Evolutionary conservation across 1,140 invertebrate genomes (phyloP).

Genomic region (Calephelis virginiensis): DNA sequence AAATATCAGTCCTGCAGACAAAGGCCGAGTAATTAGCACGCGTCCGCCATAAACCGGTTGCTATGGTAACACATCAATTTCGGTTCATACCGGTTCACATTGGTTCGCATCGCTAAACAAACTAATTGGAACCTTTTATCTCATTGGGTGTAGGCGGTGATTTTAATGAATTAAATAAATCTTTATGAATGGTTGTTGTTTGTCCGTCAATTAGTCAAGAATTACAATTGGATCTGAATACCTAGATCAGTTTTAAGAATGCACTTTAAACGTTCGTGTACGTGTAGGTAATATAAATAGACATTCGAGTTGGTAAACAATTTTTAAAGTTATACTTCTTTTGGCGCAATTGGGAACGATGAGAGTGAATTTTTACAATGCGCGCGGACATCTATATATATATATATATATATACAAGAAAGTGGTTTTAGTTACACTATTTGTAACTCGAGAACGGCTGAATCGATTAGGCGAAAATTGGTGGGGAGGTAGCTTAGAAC

Average conservation of each 20-base stretch:
- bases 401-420: too few relatives aligned
- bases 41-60: slow-evolving; percentile 44
- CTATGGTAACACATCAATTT: slow-evolving; percentile 44
- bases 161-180: slow-evolving; percentile 43
- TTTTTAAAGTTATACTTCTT: too few relatives aligned
- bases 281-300: not conserved
- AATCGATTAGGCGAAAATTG: too few relatives aligned
- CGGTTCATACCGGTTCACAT: slow-evolving; percentile 2
- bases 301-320: too few relatives aligned
- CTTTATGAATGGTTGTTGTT: not conserved
- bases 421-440: too few relatives aligned
- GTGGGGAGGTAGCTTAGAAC: too few relatives aligned
- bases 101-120: slow-evolving; percentile 48
- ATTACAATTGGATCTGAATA: not conserved
- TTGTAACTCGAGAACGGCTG: too few relatives aligned
- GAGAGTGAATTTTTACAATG: too few relatives aligned
- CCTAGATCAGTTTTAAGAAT: too few relatives aligned
- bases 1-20: slow-evolving; percentile 45
- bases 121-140: slow-evolving; percentile 57
- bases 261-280: too few relatives aligned
- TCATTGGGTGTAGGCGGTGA: slow-evolving; percentile 33
- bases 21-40: slow-evolving; percentile 51
- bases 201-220: not conserved
- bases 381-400: too few relatives aligned
- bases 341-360: too few relatives aligned